These are phyloP conservation scores for Hipparchia sbordonii DNA, from an alignment of 2,888 invertebrate genomes.

Conservation along the genomic window DNA sequence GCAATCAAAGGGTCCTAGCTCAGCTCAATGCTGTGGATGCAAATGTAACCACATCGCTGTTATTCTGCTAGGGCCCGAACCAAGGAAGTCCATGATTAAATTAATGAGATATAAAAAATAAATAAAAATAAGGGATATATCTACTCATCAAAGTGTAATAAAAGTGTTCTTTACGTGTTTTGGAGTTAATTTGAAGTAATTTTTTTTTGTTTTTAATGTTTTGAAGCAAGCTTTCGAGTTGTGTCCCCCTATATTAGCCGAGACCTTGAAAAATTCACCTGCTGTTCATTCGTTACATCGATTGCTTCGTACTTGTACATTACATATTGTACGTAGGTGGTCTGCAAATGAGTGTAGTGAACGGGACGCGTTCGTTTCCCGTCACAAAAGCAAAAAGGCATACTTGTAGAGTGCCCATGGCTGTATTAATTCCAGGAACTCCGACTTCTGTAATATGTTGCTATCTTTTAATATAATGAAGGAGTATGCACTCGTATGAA, in stretches of 20 bases:
- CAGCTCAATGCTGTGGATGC: no score
- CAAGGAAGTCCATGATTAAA: no score
- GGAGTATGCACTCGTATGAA: no score
- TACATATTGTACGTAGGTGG: conserved; percentile 23
- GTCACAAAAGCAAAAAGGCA: conserved; percentile 60
- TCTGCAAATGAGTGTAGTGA: conserved; percentile 33
- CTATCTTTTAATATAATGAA: no score
- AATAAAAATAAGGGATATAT: no score
- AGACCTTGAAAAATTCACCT: conserved; percentile 17
- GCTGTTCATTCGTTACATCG: conserved; percentile 30
- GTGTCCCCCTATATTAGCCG: background rate
- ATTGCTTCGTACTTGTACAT: conserved; percentile 8
- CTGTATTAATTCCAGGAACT: background rate
- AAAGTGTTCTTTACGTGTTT: no score
- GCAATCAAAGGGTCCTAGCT: no score
- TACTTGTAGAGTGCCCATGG: conserved; percentile 21
- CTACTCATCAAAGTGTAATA: no score
- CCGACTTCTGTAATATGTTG: no score
- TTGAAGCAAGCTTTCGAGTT: background rate
- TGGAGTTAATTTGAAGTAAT: background rate
- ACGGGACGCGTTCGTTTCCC: conserved; percentile 44
- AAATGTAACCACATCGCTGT: no score
- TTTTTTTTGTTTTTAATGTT: background rate
- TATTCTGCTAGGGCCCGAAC: no score
- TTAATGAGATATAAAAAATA: no score